phyloP scores from a whole-genome alignment of 2,797 vertebrate genomes.

The Manis crassicaudata region DNA sequence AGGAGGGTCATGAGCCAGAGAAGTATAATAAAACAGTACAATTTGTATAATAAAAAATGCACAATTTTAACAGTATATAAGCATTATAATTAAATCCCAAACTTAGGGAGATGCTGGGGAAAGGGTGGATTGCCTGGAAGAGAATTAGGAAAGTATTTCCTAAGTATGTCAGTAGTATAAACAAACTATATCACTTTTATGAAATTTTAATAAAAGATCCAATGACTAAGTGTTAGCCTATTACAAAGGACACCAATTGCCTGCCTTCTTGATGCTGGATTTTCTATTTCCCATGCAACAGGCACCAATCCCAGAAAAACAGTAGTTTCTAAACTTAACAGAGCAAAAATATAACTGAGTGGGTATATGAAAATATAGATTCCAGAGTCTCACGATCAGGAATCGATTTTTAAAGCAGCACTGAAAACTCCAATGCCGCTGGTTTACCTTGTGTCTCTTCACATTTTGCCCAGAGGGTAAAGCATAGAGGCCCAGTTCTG shows the following conservation, averaged over 20 bases:
- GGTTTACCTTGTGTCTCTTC: constrained; percentile 18
- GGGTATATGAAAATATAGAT: background rate
- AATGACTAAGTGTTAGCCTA: background rate
- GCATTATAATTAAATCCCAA: constrained; percentile 23
- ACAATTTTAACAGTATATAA: background rate
- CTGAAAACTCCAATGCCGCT: background rate
- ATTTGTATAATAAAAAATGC: background rate
- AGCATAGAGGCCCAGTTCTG: background rate
- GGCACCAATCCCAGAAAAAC: background rate
- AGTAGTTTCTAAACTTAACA: constrained; percentile 4
- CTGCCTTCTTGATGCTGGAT: background rate
- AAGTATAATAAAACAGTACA: background rate
- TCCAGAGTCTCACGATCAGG: background rate
- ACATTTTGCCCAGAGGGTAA: background rate
- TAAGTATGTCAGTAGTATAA: background rate
- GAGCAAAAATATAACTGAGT: background rate
- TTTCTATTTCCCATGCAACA: background rate
- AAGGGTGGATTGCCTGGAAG: background rate
- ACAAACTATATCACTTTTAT: background rate
- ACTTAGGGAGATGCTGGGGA: background rate
- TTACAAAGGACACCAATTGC: background rate
- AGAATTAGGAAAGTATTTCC: background rate
- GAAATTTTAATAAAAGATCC: background rate
- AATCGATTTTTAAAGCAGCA: constrained; percentile 1
- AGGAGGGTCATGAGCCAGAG: background rate